phyloP scores from a whole-genome alignment of 2,888 invertebrate species.

The Habroteleia sp. region DNA sequence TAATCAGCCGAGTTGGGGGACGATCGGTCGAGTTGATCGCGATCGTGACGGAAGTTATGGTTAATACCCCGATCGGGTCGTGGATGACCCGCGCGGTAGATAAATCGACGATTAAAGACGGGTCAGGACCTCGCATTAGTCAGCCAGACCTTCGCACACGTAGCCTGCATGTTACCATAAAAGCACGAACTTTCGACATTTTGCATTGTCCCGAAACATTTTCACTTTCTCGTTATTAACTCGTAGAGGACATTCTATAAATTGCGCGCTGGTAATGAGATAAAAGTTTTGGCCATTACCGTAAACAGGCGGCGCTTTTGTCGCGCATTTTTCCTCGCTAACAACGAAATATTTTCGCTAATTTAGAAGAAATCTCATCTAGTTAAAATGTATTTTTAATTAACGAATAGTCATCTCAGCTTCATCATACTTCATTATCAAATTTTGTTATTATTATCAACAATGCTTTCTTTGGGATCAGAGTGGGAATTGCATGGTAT shows the following conservation, averaged over 20 bases:
- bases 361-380: constrained; percentile 17
- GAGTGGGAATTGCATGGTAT: too few relatives aligned
- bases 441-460: background rate
- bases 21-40: constrained; percentile 65
- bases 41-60: constrained; percentile 65
- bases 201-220: constrained; percentile 62
- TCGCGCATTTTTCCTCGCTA: constrained; percentile 4
- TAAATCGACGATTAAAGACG: constrained; percentile 72
- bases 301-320: constrained; percentile 31
- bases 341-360: constrained; percentile 12
- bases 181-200: constrained; percentile 63
- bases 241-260: constrained; percentile 55
- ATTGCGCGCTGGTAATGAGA: constrained; percentile 55
- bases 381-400: constrained; percentile 1
- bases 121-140: constrained; percentile 71
- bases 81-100: constrained; percentile 65
- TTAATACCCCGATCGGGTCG: constrained; percentile 61
- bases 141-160: constrained; percentile 64
- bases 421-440: background rate
- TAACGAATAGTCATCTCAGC: background rate
- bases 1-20: constrained; percentile 65
- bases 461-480: too few relatives aligned
- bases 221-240: constrained; percentile 65
- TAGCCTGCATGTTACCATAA: constrained; percentile 59
- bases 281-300: constrained; percentile 54